Evolutionary conservation across 2,888 invertebrate genomes (phyloP).

Genomic region (Agrotis ipsilon): DNA sequence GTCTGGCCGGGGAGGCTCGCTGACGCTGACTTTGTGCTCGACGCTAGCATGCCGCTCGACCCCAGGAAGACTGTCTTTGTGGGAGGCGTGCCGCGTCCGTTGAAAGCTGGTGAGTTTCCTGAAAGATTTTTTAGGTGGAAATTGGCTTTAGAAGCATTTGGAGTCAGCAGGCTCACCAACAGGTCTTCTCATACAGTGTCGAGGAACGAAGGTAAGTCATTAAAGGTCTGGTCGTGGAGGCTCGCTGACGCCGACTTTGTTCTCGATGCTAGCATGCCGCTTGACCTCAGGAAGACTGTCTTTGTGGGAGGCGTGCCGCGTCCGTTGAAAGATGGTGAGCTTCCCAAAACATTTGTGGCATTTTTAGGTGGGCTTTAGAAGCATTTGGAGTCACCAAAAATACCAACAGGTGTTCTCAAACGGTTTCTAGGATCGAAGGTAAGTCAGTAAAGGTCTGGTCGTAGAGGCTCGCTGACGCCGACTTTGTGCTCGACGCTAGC

Average conservation of each 20-base stretch:
- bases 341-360: neutral
- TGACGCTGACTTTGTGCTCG: constrained; percentile 95
- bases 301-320: constrained; percentile 99
- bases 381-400: too few species aligned
- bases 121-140: neutral
- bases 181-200: neutral
- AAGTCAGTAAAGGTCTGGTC: constrained; percentile 99
- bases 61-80: constrained; percentile 99
- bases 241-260: too few species aligned
- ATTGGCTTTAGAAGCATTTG: neutral
- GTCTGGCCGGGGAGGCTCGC: neutral
- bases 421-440: too few species aligned
- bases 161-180: too few species aligned
- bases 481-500: constrained; percentile 99
- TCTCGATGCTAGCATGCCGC: too few species aligned
- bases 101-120: constrained; percentile 68
- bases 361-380: too few species aligned
- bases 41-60: constrained; percentile 99
- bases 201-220: neutral
- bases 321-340: constrained; percentile 97
- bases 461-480: constrained; percentile 99
- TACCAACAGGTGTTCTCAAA: too few species aligned
- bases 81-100: constrained; percentile 75
- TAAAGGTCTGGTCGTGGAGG: neutral
- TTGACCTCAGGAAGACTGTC: constrained; percentile 98